Evolutionary conservation across 2,797 vertebrate species (phyloP), one percentile per base, ranked within the genome.

Genomic region (Saguinus oedipus): DNA sequence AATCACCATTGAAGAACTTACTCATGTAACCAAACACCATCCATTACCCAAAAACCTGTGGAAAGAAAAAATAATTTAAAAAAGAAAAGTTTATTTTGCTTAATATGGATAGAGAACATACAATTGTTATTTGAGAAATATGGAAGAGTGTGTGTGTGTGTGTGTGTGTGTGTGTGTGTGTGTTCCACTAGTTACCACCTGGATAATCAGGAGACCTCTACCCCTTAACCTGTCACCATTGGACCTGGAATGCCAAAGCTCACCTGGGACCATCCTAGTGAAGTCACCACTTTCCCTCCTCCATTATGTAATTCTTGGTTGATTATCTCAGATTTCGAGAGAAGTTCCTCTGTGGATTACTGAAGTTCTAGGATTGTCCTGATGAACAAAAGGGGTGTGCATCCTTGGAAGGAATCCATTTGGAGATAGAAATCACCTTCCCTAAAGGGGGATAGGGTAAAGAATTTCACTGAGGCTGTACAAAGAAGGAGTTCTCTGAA

Each of bases 1-100:
- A 64, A 33, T 64, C 61, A 64, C 61, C 30, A 3, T 30, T n/a
- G 7, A 64, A 64, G 61, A n/a, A 33, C 61, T 33, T 33, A 64
- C 1, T 8, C 7, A 33, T 64, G 14, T 64, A 64, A 64, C 61
- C 30, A 17, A 64, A 17, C 30, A 64, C 30, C 30, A 64, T 14
- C 61, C 15, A 30, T 64, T 64, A 14, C 61, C 30, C 61, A n/a
- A 64, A n/a, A 64, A 64, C 30, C 61, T 64, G 17, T 17, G 61
- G 61, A 64, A 64, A 64, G 7, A 33, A n/a, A 64, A 64, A 33
- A 59, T 4, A 57, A 59, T 59, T 57, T 4, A 26, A 26, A 61
- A 61, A 61, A 86, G 61, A 85, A 85, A 78, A 68, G 26, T 64
- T 93, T 86, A 8, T 83, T 36, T 91, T 88, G 64, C 72, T 94